These are phyloP conservation scores for Pocota personata DNA, from an alignment of 2,888 invertebrate genomes.

Conservation along the genomic window DNA sequence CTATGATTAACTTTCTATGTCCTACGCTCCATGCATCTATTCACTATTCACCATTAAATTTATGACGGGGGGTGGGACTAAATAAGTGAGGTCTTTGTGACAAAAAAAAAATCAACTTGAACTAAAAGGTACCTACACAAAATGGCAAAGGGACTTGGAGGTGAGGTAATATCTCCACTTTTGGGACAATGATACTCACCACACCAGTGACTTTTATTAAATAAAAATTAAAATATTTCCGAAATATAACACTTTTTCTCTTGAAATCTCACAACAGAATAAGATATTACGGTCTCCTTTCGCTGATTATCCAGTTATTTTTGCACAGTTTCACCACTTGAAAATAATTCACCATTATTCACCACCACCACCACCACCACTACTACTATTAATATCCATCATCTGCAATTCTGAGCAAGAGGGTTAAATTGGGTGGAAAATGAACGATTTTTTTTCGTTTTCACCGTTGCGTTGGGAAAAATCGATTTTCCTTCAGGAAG, in stretches of 20 bases:
- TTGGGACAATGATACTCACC: conserved; percentile 61
- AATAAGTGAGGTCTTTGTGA: neutral
- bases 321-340: conserved; percentile 58
- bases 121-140: neutral
- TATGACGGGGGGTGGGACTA: neutral
- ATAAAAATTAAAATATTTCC: neutral
- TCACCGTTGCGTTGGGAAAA: conserved; percentile 64
- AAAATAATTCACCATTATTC: conserved; percentile 53
- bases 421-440: conserved; percentile 13
- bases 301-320: conserved; percentile 11
- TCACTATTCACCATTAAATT: conserved; percentile 31
- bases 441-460: conserved; percentile 46
- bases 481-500: conserved; percentile 67
- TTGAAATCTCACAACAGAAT: conserved; percentile 39
- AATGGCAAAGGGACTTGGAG: neutral
- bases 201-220: conserved; percentile 59
- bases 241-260: conserved; percentile 16
- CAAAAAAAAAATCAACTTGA: neutral
- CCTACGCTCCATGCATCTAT: conserved; percentile 11
- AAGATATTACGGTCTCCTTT: conserved; percentile 3
- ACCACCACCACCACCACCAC: conserved; percentile 39
- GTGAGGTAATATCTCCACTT: neutral
- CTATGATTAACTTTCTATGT: conserved; percentile 4
- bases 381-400: conserved; percentile 46
- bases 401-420: conserved; percentile 42